Evolutionary conservation across 2,888 invertebrate genomes (phyloP), one percentile per base, ranked within the genome.

Genomic region (Acleris cristana): DNA sequence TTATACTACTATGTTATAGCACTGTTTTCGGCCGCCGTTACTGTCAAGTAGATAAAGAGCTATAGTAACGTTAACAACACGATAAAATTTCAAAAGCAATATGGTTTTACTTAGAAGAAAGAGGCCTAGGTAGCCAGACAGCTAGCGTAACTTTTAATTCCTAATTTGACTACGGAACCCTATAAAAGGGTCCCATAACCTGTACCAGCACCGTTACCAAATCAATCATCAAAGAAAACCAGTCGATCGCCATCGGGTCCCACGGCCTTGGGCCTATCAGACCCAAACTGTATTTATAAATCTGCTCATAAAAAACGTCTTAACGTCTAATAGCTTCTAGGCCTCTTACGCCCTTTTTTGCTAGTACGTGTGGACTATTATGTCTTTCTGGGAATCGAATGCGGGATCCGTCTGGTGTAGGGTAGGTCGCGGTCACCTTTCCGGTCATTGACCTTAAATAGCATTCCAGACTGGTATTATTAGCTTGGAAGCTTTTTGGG

Each of bases 341-440:
- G 45, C 8, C 18, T n/a, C 49, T 7, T 49, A 30, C 8, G 34
- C 3, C 48, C n/a, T 19, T 53, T 45, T 40, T 59, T 26, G 5
- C 4, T 2, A 19, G n/a, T 10, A 3, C 7, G 10, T 18, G 34
- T 49, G 18, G 44, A 26, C 61, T 52, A 66, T 66, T 62, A 66
- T 66, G 56, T 56, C 21, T 44, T 66, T 66, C 66, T 66, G 62
- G 66, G 66, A 62, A 66, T 23, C 44, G 19, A 66, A 66, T 51
- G 49, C 49, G 12, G 64, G 52, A 57, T 44, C 14, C 18, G 65
- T 30, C 51, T 61, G 54, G 34, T 51, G 34, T 66, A 57, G 62
- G 66, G 62, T 57, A 66, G 66, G 66, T 66, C 62, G 57, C 52
- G 66, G 62, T 26, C 66, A 66, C 66, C 66, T 66, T 62, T 62